Percentiles rank a stretch among this genome's conserved stretches.
Conservation (phyloP, 2,113 vertebrate genomes). For the Sciurus niger region DNA sequence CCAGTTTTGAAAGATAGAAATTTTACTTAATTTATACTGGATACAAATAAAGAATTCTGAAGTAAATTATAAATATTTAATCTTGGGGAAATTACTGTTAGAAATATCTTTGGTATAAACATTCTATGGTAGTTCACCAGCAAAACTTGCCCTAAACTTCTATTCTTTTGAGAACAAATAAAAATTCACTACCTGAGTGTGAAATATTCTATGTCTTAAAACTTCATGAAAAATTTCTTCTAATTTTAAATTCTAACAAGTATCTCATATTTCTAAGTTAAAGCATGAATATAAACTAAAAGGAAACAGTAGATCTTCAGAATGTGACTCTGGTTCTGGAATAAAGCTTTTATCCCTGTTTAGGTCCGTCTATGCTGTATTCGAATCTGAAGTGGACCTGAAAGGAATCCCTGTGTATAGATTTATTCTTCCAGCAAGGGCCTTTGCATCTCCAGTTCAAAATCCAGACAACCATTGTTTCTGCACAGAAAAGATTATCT, state of each 20-base stretch:
- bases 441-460: conserved; percentile 90
- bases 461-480: conserved; percentile 94
- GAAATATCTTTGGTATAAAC: background rate
- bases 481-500: conserved; percentile 87
- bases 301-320: background rate
- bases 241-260: background rate
- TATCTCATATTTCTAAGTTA: background rate
- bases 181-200: background rate
- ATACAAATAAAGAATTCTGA: conserved; percentile 1
- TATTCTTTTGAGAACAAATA: conserved; percentile 5
- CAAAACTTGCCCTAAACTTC: background rate
- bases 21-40: background rate
- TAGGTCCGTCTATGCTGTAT: conserved; percentile 94
- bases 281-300: conserved; percentile 49
- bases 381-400: conserved; percentile 82
- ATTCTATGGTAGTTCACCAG: background rate
- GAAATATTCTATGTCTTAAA: background rate
- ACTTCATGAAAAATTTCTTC: background rate
- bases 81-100: background rate
- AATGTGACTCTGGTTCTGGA: background rate
- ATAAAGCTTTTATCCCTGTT: conserved; percentile 25
- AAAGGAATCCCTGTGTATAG: conserved; percentile 95
- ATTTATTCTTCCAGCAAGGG: conserved; percentile 88
- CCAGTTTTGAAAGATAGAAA: background rate
- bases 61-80: background rate